phyloP scores from a whole-genome alignment of 1,140 invertebrate species.

The Batillaria attramentaria region DNA sequence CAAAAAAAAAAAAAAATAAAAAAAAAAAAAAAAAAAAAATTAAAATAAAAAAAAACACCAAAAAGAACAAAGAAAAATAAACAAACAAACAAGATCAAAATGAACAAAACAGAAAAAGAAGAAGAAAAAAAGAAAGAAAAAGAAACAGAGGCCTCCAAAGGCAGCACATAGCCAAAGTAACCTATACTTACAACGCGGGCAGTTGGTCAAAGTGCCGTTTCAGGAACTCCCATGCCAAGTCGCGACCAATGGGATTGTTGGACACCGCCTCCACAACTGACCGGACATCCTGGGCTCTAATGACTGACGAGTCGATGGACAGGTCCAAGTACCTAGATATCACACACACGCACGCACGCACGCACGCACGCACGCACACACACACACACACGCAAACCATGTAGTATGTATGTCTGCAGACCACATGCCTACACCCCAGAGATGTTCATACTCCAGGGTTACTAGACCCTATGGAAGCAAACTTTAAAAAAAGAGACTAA shows the following conservation, averaged over 20 bases:
- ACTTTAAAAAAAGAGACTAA: too few species aligned
- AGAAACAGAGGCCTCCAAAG: not conserved
- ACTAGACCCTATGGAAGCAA: too few species aligned
- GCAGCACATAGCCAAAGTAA: not conserved
- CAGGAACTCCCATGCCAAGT: conserved; percentile 84
- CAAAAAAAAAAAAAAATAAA: not conserved
- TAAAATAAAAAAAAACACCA: not conserved
- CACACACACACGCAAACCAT: conserved; percentile 4
- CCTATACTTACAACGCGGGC: conserved; percentile 67
- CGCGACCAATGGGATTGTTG: conserved; percentile 80
- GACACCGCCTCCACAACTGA: conserved; percentile 80
- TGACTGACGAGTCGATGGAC: conserved; percentile 78
- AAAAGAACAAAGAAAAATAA: not conserved
- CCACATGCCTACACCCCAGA: too few species aligned
- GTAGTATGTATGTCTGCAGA: too few species aligned
- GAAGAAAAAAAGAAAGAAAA: not conserved
- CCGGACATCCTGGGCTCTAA: conserved; percentile 81
- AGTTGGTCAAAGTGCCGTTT: conserved; percentile 82
- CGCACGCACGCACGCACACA: not conserved
- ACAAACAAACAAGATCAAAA: not conserved
- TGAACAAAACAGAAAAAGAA: not conserved
- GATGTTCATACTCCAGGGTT: too few species aligned
- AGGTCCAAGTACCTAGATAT: conserved; percentile 70
- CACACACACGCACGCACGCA: not conserved
- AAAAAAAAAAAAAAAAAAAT: not conserved